Percentiles rank a stretch among this genome's conserved stretches.
Evolutionary conservation across 2,888 invertebrate genomes (phyloP).

Genomic region (Piscicola geometra): DNA sequence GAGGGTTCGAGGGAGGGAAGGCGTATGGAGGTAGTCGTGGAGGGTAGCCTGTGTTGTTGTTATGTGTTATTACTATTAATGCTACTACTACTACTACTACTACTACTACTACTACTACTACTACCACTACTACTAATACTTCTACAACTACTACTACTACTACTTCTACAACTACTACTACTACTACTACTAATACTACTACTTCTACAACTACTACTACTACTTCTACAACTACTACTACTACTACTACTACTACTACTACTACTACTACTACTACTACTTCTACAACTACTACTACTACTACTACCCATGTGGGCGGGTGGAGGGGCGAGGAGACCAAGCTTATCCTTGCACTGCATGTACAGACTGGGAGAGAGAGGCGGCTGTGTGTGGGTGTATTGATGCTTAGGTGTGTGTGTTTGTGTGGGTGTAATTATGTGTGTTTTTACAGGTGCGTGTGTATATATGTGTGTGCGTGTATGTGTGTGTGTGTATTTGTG

Average conservation of each 20-base stretch:
- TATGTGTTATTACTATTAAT: neutral
- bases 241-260: too few species aligned
- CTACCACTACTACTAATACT: neutral
- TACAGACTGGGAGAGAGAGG: constrained; percentile 17
- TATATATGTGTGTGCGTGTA: too few species aligned
- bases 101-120: constrained; percentile 5
- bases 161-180: too few species aligned
- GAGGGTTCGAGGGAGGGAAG: neutral
- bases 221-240: too few species aligned
- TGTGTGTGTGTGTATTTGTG: too few species aligned
- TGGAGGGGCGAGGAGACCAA: neutral
- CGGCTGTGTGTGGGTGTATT: constrained; percentile 1
- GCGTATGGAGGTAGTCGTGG: constrained; percentile 15
- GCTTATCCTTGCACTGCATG: constrained; percentile 29
- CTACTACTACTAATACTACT: too few species aligned
- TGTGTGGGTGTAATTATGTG: too few species aligned
- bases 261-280: neutral
- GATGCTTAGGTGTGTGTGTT: too few species aligned
- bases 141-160: too few species aligned
- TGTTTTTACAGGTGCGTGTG: too few species aligned
- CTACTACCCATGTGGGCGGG: constrained; percentile 1
- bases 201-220: too few species aligned
- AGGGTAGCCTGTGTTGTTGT: neutral
- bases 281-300: constrained; percentile 2
- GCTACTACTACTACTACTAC: neutral